phyloP scores from a whole-genome alignment of 1,140 invertebrate species.

The Drosophila pandora region DNA sequence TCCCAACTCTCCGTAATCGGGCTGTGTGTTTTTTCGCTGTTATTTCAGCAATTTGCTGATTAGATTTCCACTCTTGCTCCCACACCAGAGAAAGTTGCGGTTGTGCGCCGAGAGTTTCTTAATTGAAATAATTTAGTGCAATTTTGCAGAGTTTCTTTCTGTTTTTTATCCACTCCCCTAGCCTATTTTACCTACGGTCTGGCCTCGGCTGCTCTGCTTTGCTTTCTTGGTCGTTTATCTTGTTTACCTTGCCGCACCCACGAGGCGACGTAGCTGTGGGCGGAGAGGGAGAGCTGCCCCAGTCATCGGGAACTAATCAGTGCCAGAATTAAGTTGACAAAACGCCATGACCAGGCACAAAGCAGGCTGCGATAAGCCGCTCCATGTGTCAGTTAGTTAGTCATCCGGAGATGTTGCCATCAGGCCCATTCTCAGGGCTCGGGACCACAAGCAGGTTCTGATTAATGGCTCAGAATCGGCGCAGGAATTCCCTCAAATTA shows the following conservation, averaged over 20 bases:
- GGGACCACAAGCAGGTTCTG: not conserved
- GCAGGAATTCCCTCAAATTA: not conserved
- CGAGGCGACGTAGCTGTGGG: constrained; percentile 27
- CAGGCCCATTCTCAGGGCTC: not conserved
- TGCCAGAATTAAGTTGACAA: constrained; percentile 54
- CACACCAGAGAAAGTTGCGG: constrained; percentile 26
- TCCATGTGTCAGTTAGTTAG: constrained; percentile 34
- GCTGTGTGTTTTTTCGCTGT: constrained; percentile 62
- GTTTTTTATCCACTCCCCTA: constrained; percentile 24
- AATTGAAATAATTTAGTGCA: constrained; percentile 60
- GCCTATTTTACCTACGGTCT: constrained; percentile 42
- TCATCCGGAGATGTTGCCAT: not conserved
- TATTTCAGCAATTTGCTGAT: constrained; percentile 79
- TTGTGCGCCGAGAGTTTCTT: constrained; percentile 41
- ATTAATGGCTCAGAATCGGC: not conserved
- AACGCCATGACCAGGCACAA: constrained; percentile 58
- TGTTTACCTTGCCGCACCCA: constrained; percentile 56
- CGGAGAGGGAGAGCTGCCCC: constrained; percentile 26
- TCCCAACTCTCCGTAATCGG: constrained; percentile 17
- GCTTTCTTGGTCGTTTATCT: constrained; percentile 43
- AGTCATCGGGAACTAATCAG: constrained; percentile 65
- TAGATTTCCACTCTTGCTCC: constrained; percentile 62
- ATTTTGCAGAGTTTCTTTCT: constrained; percentile 23
- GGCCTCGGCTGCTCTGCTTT: constrained; percentile 27
- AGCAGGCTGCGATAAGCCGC: constrained; percentile 34